Base-by-base conservation (phyloP, 2,888 invertebrate genomes). In the Dynastes hyllus region DNA sequence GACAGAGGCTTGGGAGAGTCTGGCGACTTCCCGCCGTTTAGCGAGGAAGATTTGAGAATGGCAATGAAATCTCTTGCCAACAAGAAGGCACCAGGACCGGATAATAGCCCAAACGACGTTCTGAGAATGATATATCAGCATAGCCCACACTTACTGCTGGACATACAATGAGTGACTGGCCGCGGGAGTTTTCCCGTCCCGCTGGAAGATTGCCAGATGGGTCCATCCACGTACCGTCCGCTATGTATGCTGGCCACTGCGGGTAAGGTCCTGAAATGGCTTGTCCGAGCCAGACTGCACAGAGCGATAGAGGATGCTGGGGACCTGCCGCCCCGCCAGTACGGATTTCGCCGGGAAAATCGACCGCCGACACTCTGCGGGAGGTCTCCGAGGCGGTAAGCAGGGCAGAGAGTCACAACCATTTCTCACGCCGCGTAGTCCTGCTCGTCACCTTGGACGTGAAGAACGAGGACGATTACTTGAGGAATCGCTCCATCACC, bases 141-240 rank as follows among this genome's bases (percentile, higher is more conserved):
- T 40, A 40, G 32, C 45, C 61, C 71, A 40, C n/a, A 69, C 5
- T 5, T 61, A 9, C 51, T 78, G 22, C 27, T 78, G 3, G 8
- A 32, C 8, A 51, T 77, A 55, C 11, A 77, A 45, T 32, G 4
- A 6, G 3, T 69, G 66, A 13, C 16, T 77, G 70, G 71, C 11
- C 8, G 70, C 50, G 27, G 76, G 75, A 13, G 76, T 71, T 76
- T 70, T 75, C n/a, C 77, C 69, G 6, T n/a, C 6, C n/a, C 9
- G 51, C 16, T 77, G 77, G 79, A 79, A 79, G 45, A 22, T 37
- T 11, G 63, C n/a, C 32, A n/a, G 53, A 6, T 9, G 29, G 13
- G 63, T 16, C 13, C 53, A 29, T 77, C 66, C 13, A 37, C 13
- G 9, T 9, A 61, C 9, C 13, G 63, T 11, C 29, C 50, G 22